phyloP scores from a whole-genome alignment of 2,113 vertebrate species.

The Labeo catla region DNA sequence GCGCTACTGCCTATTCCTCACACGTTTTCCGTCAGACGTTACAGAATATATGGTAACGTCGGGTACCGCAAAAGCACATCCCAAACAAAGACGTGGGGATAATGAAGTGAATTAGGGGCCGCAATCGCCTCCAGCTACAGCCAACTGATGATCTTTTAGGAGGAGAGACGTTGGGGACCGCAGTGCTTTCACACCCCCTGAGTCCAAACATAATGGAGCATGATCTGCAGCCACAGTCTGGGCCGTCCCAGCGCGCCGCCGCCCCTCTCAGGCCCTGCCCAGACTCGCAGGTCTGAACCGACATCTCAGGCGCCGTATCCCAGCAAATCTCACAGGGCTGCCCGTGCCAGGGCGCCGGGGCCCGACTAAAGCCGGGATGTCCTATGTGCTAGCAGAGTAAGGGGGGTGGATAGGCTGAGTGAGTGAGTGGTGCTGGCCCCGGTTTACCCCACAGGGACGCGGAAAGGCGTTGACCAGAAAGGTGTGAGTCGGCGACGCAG shows the following conservation, averaged over 20 bases:
- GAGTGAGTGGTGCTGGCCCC: slow-evolving; percentile 60
- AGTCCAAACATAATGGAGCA: slow-evolving; percentile 70
- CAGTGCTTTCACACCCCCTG: slow-evolving; percentile 69
- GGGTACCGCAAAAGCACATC: slow-evolving; percentile 54
- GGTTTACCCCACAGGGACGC: slow-evolving; percentile 72
- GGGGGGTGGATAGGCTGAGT: slow-evolving; percentile 51
- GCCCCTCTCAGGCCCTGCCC: slow-evolving; percentile 74
- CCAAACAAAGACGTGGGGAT: slow-evolving; percentile 52
- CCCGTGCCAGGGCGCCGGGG: slow-evolving; percentile 80
- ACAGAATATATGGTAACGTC: background rate
- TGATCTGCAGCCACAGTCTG: slow-evolving; percentile 68
- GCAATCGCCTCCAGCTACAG: slow-evolving; percentile 62
- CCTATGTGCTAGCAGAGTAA: slow-evolving; percentile 75
- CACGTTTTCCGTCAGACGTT: slow-evolving; percentile 4
- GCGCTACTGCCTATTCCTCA: slow-evolving; percentile 19
- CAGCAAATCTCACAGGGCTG: slow-evolving; percentile 80
- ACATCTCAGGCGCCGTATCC: slow-evolving; percentile 79
- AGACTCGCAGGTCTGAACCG: slow-evolving; percentile 75
- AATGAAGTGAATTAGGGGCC: slow-evolving; percentile 59
- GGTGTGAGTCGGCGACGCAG: slow-evolving; percentile 79
- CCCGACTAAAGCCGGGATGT: slow-evolving; percentile 71
- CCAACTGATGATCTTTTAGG: slow-evolving; percentile 68
- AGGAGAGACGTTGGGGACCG: slow-evolving; percentile 70
- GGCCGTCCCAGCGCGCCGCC: slow-evolving; percentile 69
- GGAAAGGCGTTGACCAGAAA: slow-evolving; percentile 82